Evolutionary conservation across 92 coral and sea anemone species (phyloP).

Genomic region (Chrysogorgia sp.): DNA sequence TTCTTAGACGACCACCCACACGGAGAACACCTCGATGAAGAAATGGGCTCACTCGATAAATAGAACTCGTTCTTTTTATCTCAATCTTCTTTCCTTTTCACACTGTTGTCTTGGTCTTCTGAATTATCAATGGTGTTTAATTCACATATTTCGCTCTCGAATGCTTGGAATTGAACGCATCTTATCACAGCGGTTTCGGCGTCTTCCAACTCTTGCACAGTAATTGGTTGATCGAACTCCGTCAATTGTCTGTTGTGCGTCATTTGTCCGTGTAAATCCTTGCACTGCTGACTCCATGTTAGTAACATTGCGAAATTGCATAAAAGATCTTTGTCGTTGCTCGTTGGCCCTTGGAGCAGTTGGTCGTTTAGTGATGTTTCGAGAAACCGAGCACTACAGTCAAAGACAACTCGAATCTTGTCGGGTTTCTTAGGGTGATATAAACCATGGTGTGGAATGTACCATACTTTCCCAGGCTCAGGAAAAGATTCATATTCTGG

Average conservation of each 20-base stretch:
- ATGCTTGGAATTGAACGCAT: too few relatives aligned
- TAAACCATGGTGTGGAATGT: too few relatives aligned
- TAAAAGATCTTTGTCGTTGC: too few relatives aligned
- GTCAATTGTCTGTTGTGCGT: not conserved
- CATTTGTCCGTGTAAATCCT: not conserved
- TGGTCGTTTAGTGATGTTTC: constrained; percentile 3
- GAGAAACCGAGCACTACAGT: constrained; percentile 46
- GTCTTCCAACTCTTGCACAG: constrained; percentile 6
- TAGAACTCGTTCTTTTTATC: too few relatives aligned
- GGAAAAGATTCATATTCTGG: constrained; percentile 13
- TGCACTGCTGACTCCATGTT: not conserved
- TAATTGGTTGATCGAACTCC: not conserved
- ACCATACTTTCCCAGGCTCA: constrained; percentile 44
- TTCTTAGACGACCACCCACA: too few relatives aligned
- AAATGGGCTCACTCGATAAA: too few relatives aligned
- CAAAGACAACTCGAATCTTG: constrained; percentile 67
- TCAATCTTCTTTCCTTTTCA: too few relatives aligned
- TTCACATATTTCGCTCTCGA: too few relatives aligned
- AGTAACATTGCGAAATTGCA: not conserved
- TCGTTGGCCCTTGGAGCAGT: constrained; percentile 7
- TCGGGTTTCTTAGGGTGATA: constrained; percentile 53
- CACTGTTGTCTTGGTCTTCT: too few relatives aligned
- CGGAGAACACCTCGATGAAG: too few relatives aligned
- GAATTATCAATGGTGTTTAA: too few relatives aligned
- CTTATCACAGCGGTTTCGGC: too few relatives aligned